Base-by-base conservation (phyloP, 2,113 vertebrate species). In the Choloepus hoffmanni region DNA sequence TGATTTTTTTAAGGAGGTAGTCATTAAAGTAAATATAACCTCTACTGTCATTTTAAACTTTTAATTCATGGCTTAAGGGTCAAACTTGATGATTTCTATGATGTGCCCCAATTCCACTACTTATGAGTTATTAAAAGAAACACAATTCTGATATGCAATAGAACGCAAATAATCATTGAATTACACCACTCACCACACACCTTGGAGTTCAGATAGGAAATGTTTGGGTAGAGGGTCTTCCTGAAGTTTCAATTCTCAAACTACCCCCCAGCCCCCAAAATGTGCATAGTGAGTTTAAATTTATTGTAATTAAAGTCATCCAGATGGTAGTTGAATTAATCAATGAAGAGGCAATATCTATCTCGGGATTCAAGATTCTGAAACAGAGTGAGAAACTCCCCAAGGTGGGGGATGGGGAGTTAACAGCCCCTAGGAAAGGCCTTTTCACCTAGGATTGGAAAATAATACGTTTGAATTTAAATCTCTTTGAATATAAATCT, bases 401-500 rank as follows among this genome's bases (percentile, higher is more conserved):
- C 82, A 74, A 88, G 90, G 95, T 91, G 91, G 93, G 95, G 81
- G 70, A 30, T 88, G 85, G 92, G 82, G 79, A 73, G 88, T 88
- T 95, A 97, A 96, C 92, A 72, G 58, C 97, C 82, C 97, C 62
- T 68, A 95, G 96, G 96, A 96, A 95, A 95, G 93, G 90, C 85
- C 82, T 58, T 95, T 96, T 96, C 95, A 95, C 24, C 10, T 12
- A 92, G 72, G 94, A 81, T 8, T 91, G 92, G 70, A 96, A 95
- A 92, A 90, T 68, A 94, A 90, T 85, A 92, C 92, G 85, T 96
- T 93, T 96, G 93, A 95, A 97, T 96, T 97, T 93, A 86, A 97
- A 96, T 96, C 73, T 91, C 95, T 95, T 97, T 97, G 94, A 97
- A 96, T 94, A 94, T 84, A 95, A 96, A 97, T 94, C 95, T 95